Percentiles rank a stretch among this genome's conserved stretches.
These are phyloP conservation scores for Ephialtes manifestator DNA, from an alignment of 2,888 invertebrate species.

Conservation along the genomic window DNA sequence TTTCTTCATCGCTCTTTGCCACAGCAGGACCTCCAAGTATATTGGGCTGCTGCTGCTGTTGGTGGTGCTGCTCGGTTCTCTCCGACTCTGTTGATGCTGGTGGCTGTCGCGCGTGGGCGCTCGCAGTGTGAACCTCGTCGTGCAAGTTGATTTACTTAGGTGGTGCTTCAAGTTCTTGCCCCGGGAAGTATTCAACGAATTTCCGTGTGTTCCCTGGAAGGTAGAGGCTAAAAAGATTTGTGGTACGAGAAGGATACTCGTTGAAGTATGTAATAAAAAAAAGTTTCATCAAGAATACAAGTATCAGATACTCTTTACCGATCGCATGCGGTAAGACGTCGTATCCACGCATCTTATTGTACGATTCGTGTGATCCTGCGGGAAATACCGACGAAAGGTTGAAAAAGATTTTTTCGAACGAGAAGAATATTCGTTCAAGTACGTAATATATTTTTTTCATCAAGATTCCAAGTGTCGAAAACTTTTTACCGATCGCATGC, in stretches of 20 bases:
- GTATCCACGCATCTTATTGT: constrained; percentile 48
- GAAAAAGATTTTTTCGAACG: neutral
- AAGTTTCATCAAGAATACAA: constrained; percentile 26
- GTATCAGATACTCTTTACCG: constrained; percentile 3
- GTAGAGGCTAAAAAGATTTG: neutral
- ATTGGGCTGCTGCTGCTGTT: constrained; percentile 40
- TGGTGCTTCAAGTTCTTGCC: neutral
- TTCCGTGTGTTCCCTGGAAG: neutral
- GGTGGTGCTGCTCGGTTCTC: neutral
- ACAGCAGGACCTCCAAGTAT: constrained; percentile 65
- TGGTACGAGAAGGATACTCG: neutral
- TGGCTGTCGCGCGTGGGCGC: constrained; percentile 38
- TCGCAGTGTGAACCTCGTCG: constrained; percentile 30
- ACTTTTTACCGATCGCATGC: neutral
- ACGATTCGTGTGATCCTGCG: constrained; percentile 46
- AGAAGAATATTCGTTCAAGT: neutral
- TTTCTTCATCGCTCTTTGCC: constrained; percentile 63
- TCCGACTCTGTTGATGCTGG: constrained; percentile 12
- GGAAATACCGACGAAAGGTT: constrained; percentile 57
- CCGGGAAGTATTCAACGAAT: neutral
- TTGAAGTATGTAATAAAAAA: neutral
- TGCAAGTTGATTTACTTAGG: neutral
- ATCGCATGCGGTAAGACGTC: neutral
- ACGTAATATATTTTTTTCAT: neutral
- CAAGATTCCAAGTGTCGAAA: neutral